phyloP scores from a whole-genome alignment of 2,888 invertebrate species.

The Drosophila pseudotalamancana region DNA sequence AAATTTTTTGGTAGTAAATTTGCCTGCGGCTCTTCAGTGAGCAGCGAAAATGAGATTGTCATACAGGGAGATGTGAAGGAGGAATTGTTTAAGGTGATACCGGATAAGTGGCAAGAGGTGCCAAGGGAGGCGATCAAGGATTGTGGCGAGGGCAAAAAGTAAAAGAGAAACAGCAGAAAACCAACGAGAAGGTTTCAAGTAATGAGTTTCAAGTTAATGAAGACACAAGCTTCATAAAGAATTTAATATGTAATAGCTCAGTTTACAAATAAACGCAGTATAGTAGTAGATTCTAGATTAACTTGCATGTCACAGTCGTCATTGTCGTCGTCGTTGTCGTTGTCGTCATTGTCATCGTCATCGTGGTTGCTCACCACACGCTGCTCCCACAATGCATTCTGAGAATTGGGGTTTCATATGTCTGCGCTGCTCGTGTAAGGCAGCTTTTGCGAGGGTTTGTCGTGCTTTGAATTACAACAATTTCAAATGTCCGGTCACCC shows the following conservation, averaged over 20 bases:
- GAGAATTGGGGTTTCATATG: constrained; percentile 26
- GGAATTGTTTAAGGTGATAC: constrained; percentile 34
- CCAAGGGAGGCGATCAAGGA: constrained; percentile 16
- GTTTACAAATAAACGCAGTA: constrained; percentile 54
- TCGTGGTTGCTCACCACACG: not conserved
- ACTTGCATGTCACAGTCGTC: constrained; percentile 56
- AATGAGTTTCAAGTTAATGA: constrained; percentile 21
- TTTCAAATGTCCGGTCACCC: constrained; percentile 94
- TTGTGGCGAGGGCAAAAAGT: constrained; percentile 29
- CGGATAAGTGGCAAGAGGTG: constrained; percentile 41
- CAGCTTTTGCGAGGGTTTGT: not conserved
- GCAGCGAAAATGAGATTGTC: constrained; percentile 32
- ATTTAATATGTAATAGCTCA: constrained; percentile 62
- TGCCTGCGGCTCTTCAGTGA: constrained; percentile 44
- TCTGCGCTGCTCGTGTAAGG: no score
- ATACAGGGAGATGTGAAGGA: constrained; percentile 49
- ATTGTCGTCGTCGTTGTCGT: constrained; percentile 31
- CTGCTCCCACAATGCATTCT: constrained; percentile 3
- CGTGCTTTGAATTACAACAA: constrained; percentile 86
- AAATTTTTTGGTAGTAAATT: constrained; percentile 48
- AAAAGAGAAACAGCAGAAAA: not conserved
- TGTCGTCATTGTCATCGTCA: constrained; percentile 20
- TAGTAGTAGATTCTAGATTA: constrained; percentile 45
- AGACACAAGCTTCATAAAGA: constrained; percentile 37
- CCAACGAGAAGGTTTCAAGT: not conserved